phyloP scores from a whole-genome alignment of 2,113 vertebrate species.

The Hemibagrus wyckioides region DNA sequence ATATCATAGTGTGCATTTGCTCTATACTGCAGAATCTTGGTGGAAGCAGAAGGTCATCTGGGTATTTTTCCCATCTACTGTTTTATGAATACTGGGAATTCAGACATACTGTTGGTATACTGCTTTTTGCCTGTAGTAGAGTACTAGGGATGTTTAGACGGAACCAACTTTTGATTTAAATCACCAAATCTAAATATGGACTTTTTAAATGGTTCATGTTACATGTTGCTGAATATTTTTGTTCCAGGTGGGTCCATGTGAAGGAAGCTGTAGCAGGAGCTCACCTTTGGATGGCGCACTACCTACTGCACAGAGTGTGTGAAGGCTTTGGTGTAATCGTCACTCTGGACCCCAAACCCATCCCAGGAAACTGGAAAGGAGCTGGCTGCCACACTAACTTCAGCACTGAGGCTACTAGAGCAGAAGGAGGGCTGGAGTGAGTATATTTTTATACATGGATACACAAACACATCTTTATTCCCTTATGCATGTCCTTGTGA shows the following conservation, averaged over 20 bases:
- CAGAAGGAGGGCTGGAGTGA: constrained; percentile 75
- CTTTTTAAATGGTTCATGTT: constrained; percentile 73
- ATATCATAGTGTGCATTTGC: too few species aligned
- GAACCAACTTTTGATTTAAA: not conserved
- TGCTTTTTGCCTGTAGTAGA: constrained; percentile 67
- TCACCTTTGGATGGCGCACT: constrained; percentile 84
- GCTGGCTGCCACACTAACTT: constrained; percentile 75
- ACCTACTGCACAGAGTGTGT: constrained; percentile 81
- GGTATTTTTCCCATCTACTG: too few species aligned
- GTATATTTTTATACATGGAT: constrained; percentile 46
- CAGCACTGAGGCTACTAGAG: constrained; percentile 76
- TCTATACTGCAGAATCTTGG: too few species aligned
- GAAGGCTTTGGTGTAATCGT: constrained; percentile 77
- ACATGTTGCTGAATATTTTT: constrained; percentile 30
- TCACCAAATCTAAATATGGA: not conserved
- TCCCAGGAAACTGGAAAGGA: constrained; percentile 73
- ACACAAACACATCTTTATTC: not conserved
- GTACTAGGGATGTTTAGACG: too few species aligned
- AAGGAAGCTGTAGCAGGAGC: constrained; percentile 81
- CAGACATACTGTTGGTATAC: constrained; percentile 75
- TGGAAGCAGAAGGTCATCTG: too few species aligned
- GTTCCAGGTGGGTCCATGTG: constrained; percentile 76
- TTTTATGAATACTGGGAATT: constrained; percentile 67
- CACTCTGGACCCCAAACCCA: constrained; percentile 79
- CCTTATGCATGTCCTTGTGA: not conserved